Conservation (phyloP, 2,113 vertebrate genomes). For the Oenanthe oenanthe region DNA sequence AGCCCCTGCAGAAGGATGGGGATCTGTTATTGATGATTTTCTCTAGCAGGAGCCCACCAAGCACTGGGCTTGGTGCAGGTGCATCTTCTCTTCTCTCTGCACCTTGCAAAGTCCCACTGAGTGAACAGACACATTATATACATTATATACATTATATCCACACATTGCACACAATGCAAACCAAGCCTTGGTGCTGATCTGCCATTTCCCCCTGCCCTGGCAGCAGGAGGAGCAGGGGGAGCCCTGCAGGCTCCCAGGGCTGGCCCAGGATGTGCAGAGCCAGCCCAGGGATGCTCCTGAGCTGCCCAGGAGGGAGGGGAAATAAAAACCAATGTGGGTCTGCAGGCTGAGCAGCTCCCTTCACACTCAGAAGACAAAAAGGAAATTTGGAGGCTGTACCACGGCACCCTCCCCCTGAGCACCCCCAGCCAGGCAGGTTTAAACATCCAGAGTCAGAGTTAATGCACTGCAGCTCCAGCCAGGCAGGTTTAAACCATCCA, state of each 20-base stretch:
- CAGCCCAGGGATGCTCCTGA: not conserved
- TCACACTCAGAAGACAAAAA: no score
- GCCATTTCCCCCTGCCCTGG: accelerated
- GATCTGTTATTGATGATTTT: not conserved
- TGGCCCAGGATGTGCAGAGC: not conserved
- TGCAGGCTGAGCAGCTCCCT: not conserved
- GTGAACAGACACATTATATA: not conserved
- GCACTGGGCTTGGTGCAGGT: not conserved
- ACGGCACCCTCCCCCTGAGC: accelerated
- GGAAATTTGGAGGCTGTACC: not conserved
- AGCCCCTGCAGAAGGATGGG: not conserved
- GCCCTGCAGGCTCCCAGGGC: not conserved
- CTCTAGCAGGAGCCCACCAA: not conserved
- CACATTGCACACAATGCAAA: no score
- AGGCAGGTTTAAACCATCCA: no score
- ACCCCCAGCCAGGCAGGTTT: not conserved
- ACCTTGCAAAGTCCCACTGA: not conserved
- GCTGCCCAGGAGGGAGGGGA: not conserved
- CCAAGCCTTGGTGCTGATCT: no score
- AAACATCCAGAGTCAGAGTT: not conserved
- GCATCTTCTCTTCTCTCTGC: not conserved
- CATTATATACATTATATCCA: no score
- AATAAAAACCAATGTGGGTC: not conserved
- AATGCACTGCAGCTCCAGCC: not conserved
- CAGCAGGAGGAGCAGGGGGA: not conserved